These are phyloP conservation scores for Gerris lacustris DNA, from an alignment of 2,888 invertebrate genomes.

Conservation along the genomic window DNA sequence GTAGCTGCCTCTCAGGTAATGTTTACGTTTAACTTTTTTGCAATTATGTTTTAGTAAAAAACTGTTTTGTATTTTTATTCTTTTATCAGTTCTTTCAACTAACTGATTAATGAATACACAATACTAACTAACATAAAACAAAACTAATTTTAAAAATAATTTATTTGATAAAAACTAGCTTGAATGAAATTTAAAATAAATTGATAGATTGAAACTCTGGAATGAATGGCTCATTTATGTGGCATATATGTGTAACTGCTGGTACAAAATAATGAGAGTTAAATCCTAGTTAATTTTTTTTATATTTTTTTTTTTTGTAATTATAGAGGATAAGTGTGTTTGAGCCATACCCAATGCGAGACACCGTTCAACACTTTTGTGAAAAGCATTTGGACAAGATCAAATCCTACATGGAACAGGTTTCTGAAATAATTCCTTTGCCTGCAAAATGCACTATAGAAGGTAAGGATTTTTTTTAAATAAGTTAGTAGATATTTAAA, in stretches of 20 bases:
- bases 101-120: too few species aligned
- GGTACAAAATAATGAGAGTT: too few species aligned
- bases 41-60: too few species aligned
- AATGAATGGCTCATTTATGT: too few species aligned
- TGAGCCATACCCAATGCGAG: slow-evolving; percentile 81
- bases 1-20: slow-evolving; percentile 33
- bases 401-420: slow-evolving; percentile 77
- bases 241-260: too few species aligned
- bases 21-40: background rate
- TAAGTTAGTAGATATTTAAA: slow-evolving; percentile 11
- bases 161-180: too few species aligned
- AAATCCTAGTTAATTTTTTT: background rate
- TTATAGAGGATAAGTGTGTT: slow-evolving; percentile 66
- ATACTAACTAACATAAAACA: too few species aligned
- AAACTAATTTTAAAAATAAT: too few species aligned
- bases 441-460: slow-evolving; percentile 90
- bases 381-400: slow-evolving; percentile 89
- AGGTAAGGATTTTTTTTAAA: slow-evolving; percentile 43
- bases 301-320: slow-evolving; percentile 8
- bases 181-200: too few species aligned
- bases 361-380: slow-evolving; percentile 89
- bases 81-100: too few species aligned
- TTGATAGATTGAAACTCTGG: too few species aligned
- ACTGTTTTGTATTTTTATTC: too few species aligned
- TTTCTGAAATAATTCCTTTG: slow-evolving; percentile 70